Conservation (phyloP, 2,113 vertebrate genomes). For the Plectropomus leopardus region DNA sequence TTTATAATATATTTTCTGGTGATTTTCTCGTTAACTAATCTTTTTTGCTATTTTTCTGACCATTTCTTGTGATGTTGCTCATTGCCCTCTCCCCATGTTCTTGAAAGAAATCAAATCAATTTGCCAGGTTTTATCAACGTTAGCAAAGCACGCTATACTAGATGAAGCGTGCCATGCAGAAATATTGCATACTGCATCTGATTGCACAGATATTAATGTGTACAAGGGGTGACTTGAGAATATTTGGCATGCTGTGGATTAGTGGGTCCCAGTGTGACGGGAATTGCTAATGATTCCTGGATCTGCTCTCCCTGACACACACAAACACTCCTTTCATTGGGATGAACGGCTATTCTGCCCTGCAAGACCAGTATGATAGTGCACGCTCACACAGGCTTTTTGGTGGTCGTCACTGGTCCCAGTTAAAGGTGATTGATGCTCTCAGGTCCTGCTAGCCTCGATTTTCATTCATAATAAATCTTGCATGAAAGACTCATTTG, state of each 20-base stretch:
- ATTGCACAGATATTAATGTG: neutral
- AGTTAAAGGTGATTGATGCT: neutral
- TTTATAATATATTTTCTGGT: too few species aligned
- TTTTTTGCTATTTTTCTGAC: too few species aligned
- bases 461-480: neutral
- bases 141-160: neutral
- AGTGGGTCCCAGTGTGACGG: conserved; percentile 63
- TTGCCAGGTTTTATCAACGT: too few species aligned
- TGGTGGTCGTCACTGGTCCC: neutral
- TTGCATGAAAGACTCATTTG: neutral
- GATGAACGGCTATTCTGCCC: conserved; percentile 52
- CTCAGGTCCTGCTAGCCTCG: neutral
- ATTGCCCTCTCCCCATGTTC: too few species aligned
- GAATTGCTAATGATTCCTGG: conserved; percentile 78
- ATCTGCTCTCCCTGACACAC: conserved; percentile 36
- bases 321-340: conserved; percentile 78
- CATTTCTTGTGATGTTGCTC: too few species aligned
- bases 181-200: conserved; percentile 9
- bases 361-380: conserved; percentile 6
- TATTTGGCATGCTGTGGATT: conserved; percentile 35
- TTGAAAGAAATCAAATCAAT: too few species aligned
- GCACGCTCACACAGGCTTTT: conserved; percentile 5
- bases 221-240: conserved; percentile 14
- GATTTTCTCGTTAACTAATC: too few species aligned
- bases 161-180: neutral